Evolutionary conservation across 2,797 vertebrate species (phyloP).

Genomic region (Orestias chungarensis): DNA sequence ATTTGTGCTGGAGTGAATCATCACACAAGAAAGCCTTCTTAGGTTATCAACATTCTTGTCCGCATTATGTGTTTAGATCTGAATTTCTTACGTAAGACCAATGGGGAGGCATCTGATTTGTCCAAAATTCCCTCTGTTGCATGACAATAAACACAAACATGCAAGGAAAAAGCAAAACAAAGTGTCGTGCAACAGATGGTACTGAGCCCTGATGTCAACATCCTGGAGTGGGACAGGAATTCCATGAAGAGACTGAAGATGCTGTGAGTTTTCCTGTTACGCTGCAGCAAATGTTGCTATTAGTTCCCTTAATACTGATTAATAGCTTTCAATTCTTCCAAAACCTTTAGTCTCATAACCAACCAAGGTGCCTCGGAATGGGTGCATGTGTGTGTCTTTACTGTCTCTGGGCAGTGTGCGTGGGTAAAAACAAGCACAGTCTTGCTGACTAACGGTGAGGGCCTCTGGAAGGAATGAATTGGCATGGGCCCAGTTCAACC

Average conservation of each 20-base stretch:
- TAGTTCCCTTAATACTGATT: not conserved
- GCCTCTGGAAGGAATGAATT: constrained; percentile 48
- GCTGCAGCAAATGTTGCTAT: not conserved
- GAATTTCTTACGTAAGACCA: not conserved
- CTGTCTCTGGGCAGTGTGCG: not conserved
- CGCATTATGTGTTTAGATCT: not conserved
- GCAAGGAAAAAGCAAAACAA: not conserved
- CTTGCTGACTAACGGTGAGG: constrained; percentile 37
- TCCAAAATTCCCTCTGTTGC: constrained; percentile 2
- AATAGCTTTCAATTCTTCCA: not conserved
- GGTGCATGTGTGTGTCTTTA: not conserved
- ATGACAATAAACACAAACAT: constrained; percentile 7
- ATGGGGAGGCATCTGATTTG: not conserved
- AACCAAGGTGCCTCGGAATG: not conserved
- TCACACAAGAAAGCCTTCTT: not conserved
- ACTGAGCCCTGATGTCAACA: constrained; percentile 5
- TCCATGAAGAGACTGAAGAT: not conserved
- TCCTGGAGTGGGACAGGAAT: constrained; percentile 2
- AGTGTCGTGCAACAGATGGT: constrained; percentile 3
- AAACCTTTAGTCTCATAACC: not conserved
- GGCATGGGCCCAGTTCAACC: constrained; percentile 30
- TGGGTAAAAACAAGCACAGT: constrained; percentile 27
- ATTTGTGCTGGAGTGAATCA: not conserved
- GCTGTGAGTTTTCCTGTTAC: not conserved
- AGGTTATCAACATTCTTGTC: constrained; percentile 2